A percentile compares a stretch with the other conserved stretches of the same genome.
These are phyloP conservation scores for Tribolium freemani DNA, from an alignment of 2,888 invertebrate genomes.

Conservation along the genomic window DNA sequence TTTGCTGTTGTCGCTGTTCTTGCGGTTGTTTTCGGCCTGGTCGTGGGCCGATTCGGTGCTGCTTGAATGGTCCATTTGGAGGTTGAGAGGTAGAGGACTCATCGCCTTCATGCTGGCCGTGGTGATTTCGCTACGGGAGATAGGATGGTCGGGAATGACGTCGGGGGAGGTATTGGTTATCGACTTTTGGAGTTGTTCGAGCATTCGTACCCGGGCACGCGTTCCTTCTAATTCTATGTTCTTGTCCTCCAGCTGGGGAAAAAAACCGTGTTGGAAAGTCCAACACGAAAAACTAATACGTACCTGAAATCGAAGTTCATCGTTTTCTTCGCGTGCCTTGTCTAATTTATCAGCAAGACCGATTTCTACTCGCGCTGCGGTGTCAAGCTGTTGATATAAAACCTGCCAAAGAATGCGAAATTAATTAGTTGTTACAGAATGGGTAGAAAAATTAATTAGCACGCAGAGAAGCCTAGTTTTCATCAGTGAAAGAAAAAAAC, in stretches of 20 bases:
- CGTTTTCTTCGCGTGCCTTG: conserved; percentile 82
- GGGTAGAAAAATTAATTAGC: too few relatives aligned
- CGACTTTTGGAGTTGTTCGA: conserved; percentile 72
- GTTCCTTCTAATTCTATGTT: conserved; percentile 89
- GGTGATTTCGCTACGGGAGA: conserved; percentile 67
- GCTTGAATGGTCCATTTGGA: conserved; percentile 73
- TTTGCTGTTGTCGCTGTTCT: conserved; percentile 57
- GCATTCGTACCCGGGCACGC: conserved; percentile 80
- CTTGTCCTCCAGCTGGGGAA: conserved; percentile 81
- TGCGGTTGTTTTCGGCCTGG: conserved; percentile 68
- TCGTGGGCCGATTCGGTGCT: conserved; percentile 78
- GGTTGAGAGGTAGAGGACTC: conserved; percentile 70
- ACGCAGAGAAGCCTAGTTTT: background rate
- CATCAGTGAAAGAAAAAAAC: too few relatives aligned
- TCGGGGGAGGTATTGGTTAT: conserved; percentile 58
- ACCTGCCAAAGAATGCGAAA: conserved; percentile 72
- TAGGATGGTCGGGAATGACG: conserved; percentile 68
- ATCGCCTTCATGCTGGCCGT: conserved; percentile 74
- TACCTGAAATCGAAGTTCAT: conserved; percentile 87
- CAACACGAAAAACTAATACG: background rate
- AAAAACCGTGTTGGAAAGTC: background rate
- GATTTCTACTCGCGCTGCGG: conserved; percentile 77
- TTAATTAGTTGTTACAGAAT: background rate
- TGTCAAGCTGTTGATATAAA: conserved; percentile 79
- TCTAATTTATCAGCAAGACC: conserved; percentile 78